Conservation (phyloP, 2,113 vertebrate genomes). For the Amphiprion percula region DNA sequence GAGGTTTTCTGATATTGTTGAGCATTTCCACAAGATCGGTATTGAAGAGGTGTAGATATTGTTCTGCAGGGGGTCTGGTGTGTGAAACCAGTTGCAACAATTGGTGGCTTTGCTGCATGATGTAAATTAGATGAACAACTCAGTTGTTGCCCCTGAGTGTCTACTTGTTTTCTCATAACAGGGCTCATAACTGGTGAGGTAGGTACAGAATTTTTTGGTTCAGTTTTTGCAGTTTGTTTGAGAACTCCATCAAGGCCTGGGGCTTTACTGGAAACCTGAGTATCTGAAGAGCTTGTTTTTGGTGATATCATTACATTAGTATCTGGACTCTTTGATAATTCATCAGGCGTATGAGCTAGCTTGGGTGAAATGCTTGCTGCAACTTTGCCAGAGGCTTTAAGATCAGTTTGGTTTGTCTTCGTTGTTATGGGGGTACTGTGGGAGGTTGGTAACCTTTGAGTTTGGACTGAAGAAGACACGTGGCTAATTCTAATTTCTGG, state of each 20-base stretch:
- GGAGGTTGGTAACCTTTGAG: conserved; percentile 21
- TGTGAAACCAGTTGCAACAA: neutral
- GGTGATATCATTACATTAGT: neutral
- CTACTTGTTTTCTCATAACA: conserved; percentile 29
- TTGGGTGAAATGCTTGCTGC: conserved; percentile 70
- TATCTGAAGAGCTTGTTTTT: conserved; percentile 17
- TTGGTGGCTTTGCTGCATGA: neutral
- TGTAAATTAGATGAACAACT: neutral
- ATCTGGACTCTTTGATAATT: conserved; percentile 23
- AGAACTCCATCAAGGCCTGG: conserved; percentile 4
- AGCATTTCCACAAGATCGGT: conserved; percentile 30
- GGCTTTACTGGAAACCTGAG: conserved; percentile 5
- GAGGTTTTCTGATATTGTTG: conserved; percentile 49
- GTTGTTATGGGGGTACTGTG: neutral
- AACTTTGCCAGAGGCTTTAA: conserved; percentile 77
- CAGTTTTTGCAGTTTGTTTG: conserved; percentile 10
- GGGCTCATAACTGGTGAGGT: conserved; percentile 25
- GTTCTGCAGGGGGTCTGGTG: conserved; percentile 19
- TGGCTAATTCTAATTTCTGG: conserved; percentile 20
- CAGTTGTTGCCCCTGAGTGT: conserved; percentile 4
- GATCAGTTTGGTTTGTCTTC: conserved; percentile 52
- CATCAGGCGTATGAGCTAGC: conserved; percentile 21
- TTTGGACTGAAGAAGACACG: conserved; percentile 15
- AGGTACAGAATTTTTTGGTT: neutral
- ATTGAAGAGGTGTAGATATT: conserved; percentile 14